Conservation (phyloP, 2,888 invertebrate species). For the Orthosia incerta region DNA sequence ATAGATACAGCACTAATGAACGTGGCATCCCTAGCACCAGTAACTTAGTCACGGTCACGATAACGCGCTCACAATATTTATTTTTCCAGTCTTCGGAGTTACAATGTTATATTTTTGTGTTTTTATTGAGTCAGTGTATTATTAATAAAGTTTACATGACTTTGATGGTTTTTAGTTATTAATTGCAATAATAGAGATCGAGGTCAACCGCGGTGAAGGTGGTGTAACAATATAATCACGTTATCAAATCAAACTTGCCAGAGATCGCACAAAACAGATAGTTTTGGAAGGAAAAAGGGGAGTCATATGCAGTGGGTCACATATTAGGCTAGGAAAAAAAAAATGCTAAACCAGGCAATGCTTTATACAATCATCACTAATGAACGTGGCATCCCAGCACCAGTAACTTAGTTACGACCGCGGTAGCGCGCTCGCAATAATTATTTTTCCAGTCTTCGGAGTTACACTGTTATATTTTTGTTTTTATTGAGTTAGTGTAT, state of each 20-base stretch:
- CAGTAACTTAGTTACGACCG: conserved; percentile 81
- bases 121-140: not conserved
- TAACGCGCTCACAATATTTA: conserved; percentile 73
- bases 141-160: not conserved
- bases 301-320: no score
- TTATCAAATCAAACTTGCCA: no score
- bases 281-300: no score
- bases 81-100: conserved; percentile 49
- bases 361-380: conserved; percentile 83
- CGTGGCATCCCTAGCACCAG: conserved; percentile 64
- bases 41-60: conserved; percentile 83
- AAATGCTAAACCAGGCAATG: not conserved
- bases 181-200: not conserved
- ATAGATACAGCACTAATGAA: conserved; percentile 79
- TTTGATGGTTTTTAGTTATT: not conserved
- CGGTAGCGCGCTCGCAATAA: conserved; percentile 71
- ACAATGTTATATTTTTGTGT: conserved; percentile 36
- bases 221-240: no score
- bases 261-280: no score
- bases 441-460: conserved; percentile 69
- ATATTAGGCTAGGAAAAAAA: no score
- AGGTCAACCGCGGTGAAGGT: no score
- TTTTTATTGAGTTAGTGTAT: conserved; percentile 2
- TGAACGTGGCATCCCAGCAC: conserved; percentile 73
- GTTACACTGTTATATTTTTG: conserved; percentile 36